Base-by-base conservation (phyloP, 2,888 invertebrate genomes). In the Conops quadrifasciatus region DNA sequence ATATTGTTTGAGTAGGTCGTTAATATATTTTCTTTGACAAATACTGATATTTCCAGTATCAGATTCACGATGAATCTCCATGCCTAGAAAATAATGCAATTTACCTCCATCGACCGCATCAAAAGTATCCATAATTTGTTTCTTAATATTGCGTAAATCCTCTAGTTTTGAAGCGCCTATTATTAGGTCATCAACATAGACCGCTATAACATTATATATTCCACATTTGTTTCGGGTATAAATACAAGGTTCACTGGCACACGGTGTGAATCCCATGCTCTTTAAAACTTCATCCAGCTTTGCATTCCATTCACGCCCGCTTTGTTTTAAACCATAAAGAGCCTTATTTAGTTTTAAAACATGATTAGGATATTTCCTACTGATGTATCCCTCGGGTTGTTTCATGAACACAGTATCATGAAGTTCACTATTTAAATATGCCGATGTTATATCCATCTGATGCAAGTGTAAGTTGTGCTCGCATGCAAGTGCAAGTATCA, bases 311-410 rank as follows among this genome's bases (percentile, higher is more conserved):
- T 77, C 72, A 1, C 77, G 66, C 0, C 76, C 74, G 15, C 71
- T 66, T 36, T 78, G 77, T 59, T 77, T 76, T 4, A 79, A 63
- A 0, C 77, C 76, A 67, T 77, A 77, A 16, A 77, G 36, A 19
- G 75, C 70, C 49, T 76, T 78, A 5, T 74, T 43, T 3, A 75
- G 36, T 36, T 71, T 75, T 7, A 74, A n/a, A 45, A 75, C 67
- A 24, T 56, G 43, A n/a, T 71, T 62, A n/a, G 72, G 70, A 26
- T 47, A 53, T 13, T 53, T 15, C 24, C 47, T n/a, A 13, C 71
- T 63, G 13, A 66, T 49, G 26, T 74, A 77, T 5, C 62, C 19
- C 26, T 75, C 73, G 0, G 74, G 76, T 36, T 77, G 78, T 0
- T 45, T 45, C 75, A 78, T 75, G 16, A 67, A 76, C 2, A 77